phyloP scores from a whole-genome alignment of 2,797 vertebrate genomes.

The Masticophis lateralis region DNA sequence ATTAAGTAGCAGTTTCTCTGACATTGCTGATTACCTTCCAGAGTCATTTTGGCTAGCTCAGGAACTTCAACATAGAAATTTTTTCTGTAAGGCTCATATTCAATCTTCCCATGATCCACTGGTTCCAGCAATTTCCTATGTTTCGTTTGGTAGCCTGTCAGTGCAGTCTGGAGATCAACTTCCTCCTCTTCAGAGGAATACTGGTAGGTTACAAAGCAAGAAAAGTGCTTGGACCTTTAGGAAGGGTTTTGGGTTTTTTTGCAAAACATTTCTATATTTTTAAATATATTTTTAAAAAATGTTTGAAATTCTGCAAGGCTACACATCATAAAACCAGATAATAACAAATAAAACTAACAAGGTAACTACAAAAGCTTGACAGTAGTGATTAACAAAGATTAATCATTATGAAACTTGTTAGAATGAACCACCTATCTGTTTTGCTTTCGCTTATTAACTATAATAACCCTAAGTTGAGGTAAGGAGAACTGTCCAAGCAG shows the following conservation, averaged over 20 bases:
- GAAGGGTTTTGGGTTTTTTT: neutral
- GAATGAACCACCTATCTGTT: neutral
- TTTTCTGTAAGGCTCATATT: conserved; percentile 93
- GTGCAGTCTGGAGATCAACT: conserved; percentile 94
- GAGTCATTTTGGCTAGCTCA: conserved; percentile 89
- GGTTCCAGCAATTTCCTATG: conserved; percentile 96
- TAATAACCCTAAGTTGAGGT: neutral
- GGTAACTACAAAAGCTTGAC: neutral
- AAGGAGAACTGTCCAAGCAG: neutral
- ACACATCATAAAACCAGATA: neutral
- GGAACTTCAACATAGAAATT: conserved; percentile 99
- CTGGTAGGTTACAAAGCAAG: conserved; percentile 65
- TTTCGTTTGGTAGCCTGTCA: conserved; percentile 97
- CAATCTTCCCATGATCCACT: conserved; percentile 96
- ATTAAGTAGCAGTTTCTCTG: neutral
- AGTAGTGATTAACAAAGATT: neutral
- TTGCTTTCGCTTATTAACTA: neutral
- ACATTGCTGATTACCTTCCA: conserved; percentile 79
- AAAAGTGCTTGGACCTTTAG: neutral
- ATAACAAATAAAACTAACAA: neutral
- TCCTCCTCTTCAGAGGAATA: conserved; percentile 99
- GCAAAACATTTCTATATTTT: neutral
- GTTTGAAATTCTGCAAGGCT: neutral
- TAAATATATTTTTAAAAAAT: neutral
- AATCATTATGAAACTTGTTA: neutral